Base-by-base conservation (phyloP, 1,140 invertebrate genomes). In the Galleria mellonella region DNA sequence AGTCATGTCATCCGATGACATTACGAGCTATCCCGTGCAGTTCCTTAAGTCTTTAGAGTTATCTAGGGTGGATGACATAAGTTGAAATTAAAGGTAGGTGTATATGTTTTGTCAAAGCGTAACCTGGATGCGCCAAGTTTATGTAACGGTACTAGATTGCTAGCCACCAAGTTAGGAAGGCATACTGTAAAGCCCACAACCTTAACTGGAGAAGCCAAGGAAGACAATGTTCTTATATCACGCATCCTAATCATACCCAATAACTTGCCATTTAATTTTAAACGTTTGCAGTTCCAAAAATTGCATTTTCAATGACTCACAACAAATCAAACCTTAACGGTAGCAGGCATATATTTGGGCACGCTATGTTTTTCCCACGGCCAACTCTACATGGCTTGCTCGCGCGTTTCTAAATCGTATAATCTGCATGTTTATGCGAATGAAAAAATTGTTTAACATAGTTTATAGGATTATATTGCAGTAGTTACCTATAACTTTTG, bases 311-410 rank as follows among this genome's bases (percentile, higher is more conserved):
- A n/a, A n/a, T n/a, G n/a, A n/a, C n/a, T n/a, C n/a, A n/a, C n/a
- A n/a, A n/a, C n/a, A n/a, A n/a, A 88, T 23, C 86, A 89, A 71
- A 64, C 70, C 33, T 51, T 57, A 13, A 57, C 53, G 31, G 50
- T 56, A 48, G 50, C 53, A 47, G 53, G 50, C 32, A 9, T 61
- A 48, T 51, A 62, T 55, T 52, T 56, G 44, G 53, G 53, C 47
- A 56, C 48, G 42, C 48, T 42, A 47, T 60, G 51, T 48, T 55
- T 56, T 52, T 57, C 55, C 32, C 54, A 62, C 35, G 55, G 60
- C 30, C 60, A 63, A 43, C 55, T 55, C 36, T 55, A 59, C 43
- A 52, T 63, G 43, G 52, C 44, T 48, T 60, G 56, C 50, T 56
- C 56, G 49, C 52, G 50, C 49, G 58, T 56, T 45, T 55, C 57